These are phyloP conservation scores for Brachyptera risi DNA, from an alignment of 2,888 invertebrate species.

Conservation along the genomic window DNA sequence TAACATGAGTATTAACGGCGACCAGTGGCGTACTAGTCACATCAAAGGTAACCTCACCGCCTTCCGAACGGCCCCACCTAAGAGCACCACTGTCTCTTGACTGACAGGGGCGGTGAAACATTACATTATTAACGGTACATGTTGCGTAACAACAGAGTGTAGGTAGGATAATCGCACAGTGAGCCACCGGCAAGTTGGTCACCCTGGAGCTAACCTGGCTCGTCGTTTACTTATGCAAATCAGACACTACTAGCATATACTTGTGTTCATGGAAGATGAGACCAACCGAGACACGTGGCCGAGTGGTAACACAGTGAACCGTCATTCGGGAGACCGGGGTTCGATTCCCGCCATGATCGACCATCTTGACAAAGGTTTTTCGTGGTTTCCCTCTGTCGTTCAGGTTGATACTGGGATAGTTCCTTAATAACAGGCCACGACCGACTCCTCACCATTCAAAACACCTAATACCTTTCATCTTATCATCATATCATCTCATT, in stretches of 20 bases:
- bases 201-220: neutral
- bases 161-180: neutral
- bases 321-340: too few species aligned
- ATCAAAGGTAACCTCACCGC: slow-evolving; percentile 4
- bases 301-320: too few species aligned
- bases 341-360: too few species aligned
- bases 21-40: neutral
- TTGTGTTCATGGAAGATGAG: too few species aligned
- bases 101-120: slow-evolving; percentile 14
- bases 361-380: too few species aligned
- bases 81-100: neutral
- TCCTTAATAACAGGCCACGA: too few species aligned
- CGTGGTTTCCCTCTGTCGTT: too few species aligned
- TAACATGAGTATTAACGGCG: neutral
- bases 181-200: neutral
- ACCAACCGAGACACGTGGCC: too few species aligned
- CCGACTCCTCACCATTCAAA: too few species aligned
- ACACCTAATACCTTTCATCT: too few species aligned
- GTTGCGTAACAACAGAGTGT: slow-evolving; percentile 6
- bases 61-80: neutral
- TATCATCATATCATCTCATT: too few species aligned
- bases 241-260: neutral
- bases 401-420: too few species aligned
- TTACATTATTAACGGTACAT: slow-evolving; percentile 14
- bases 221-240: slow-evolving; percentile 12